Percentiles rank a stretch among this genome's conserved stretches.
phyloP scores from a whole-genome alignment of 1,140 invertebrate species.

The Amyelois transitella region DNA sequence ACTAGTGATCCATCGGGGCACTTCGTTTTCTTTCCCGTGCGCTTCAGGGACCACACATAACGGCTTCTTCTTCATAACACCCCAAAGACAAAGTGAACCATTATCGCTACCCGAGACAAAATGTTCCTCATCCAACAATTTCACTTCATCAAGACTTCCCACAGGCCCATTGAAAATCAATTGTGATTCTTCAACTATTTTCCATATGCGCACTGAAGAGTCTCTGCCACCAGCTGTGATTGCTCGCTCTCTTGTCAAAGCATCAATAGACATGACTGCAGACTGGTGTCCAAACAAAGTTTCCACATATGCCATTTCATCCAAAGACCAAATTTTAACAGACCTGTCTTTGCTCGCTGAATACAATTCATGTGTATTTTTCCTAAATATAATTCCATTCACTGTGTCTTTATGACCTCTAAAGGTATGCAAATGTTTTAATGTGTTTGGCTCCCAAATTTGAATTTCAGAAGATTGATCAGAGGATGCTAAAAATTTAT shows the following conservation, averaged over 20 bases:
- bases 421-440: conserved; percentile 88
- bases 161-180: conserved; percentile 90
- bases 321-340: conserved; percentile 94
- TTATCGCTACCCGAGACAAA: conserved; percentile 94
- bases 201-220: conserved; percentile 92
- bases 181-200: conserved; percentile 97
- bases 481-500: conserved; percentile 89
- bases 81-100: conserved; percentile 92
- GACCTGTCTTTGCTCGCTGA: conserved; percentile 89
- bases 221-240: conserved; percentile 93
- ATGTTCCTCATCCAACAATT: conserved; percentile 92
- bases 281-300: conserved; percentile 96
- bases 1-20: conserved; percentile 90
- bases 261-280: conserved; percentile 92
- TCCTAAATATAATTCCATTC: conserved; percentile 89
- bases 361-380: conserved; percentile 91
- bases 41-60: conserved; percentile 81
- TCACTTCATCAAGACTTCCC: conserved; percentile 90
- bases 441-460: conserved; percentile 87
- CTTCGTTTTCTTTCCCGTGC: conserved; percentile 82
- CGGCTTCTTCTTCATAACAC: conserved; percentile 92
- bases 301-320: conserved; percentile 97
- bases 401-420: conserved; percentile 85
- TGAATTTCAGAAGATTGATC: conserved; percentile 85
- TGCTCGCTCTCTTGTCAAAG: conserved; percentile 86